These are phyloP conservation scores for Rhinolophus ferrumequinum DNA, from an alignment of 2,113 vertebrate species.

Conservation along the genomic window DNA sequence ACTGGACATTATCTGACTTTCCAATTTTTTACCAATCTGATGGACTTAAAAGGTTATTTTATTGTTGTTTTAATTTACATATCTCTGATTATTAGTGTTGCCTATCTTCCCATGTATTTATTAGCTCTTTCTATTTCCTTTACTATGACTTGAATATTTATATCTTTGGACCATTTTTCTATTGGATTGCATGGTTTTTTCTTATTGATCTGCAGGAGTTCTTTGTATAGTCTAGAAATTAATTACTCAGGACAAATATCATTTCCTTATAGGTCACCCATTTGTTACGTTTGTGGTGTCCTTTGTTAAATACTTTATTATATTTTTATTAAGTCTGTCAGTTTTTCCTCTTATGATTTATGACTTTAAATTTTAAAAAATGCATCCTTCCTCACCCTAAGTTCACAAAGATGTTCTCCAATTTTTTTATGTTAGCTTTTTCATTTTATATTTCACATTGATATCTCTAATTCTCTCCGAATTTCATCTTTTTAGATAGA, in stretches of 20 bases:
- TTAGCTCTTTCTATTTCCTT: not conserved
- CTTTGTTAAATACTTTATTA: not conserved
- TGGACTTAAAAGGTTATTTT: not conserved
- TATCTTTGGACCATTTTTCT: not conserved
- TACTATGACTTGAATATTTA: not conserved
- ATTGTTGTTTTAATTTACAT: not conserved
- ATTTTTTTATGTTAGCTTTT: not conserved
- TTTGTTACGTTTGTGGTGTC: not conserved
- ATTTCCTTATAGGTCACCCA: not conserved
- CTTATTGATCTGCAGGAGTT: not conserved
- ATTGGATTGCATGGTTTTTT: not conserved
- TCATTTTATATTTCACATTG: not conserved
- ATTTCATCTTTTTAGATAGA: slow-evolving; percentile 2
- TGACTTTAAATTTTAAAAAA: not conserved
- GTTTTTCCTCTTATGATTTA: not conserved
- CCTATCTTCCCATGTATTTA: not conserved
- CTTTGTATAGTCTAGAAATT: slow-evolving; percentile 21
- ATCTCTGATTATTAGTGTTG: not conserved
- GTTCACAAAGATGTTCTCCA: slow-evolving; percentile 24
- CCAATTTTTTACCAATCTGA: not conserved
- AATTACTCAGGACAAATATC: not conserved
- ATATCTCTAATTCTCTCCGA: slow-evolving; percentile 18
- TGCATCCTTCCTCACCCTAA: not conserved
- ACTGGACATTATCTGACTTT: not conserved
- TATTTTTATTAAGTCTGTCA: not conserved